Evolutionary conservation across 2,888 invertebrate species (phyloP), one percentile per base, ranked within the genome.

Genomic region (Mechanitis messenoides): DNA sequence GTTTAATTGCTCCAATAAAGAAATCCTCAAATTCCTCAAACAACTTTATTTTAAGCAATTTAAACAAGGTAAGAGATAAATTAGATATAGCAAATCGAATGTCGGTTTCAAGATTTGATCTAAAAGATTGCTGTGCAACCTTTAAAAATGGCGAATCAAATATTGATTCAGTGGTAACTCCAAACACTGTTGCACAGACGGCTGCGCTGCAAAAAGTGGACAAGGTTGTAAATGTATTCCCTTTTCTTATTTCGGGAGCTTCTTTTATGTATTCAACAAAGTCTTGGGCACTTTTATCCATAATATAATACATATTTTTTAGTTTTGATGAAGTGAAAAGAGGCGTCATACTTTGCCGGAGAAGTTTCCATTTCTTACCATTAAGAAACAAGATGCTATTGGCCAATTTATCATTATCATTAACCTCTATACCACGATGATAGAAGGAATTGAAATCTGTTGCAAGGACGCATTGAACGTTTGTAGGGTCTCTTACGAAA

Each of bases 311-410:
- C 83, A 87, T 83, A 38, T 79, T 81, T 58, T 74, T 81, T 20
- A 86, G 71, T 66, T 84, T 87, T 0, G 74, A 67, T 0, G 78
- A 71, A 0, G 84, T 84, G 64, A 87, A 87, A 0, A 81, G 72
- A 0, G 86, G 83, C 0, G 79, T 77, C 67, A 87, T 68, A 58
- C 76, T 82, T 55, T 83, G 83, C n/a, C 85, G 71, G 12, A 84
- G 70, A 20, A 82, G 69, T 65, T 76, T 73, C 76, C 77, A 78
- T 58, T 72, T 71, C 35, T 71, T 69, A 5, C 76, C 69, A 45
- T 69, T 66, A 68, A 72, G 68, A 4, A 75, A 71, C 1, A 73
- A 57, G 3, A 76, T 60, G 33, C 69, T 76, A 35, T 75, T 68
- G 0, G 72, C 71, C 1, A 75, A 59, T 4, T 57, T 6, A 55